Evolutionary conservation across 1,140 invertebrate species (phyloP), one percentile per base, ranked within the genome.

Genomic region (roundworm (Caenorhabditis elegans)): DNA sequence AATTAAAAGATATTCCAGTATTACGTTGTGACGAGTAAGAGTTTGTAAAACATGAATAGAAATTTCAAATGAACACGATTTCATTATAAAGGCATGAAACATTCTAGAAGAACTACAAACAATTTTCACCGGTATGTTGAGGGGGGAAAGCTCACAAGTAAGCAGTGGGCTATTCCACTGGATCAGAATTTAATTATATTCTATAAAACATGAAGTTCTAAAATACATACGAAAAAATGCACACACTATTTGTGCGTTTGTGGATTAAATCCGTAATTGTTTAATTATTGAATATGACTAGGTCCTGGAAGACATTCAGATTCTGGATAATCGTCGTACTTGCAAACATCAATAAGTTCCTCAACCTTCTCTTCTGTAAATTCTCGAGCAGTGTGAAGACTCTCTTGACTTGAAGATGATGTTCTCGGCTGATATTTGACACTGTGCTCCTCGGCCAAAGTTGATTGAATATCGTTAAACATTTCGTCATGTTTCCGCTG

Each of bases 401-500:
- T 31, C 1, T 60, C 53, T 11, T 60, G 19, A 17, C 53, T 60
- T 31, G 3, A 11, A 34, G 53, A 6, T 4, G 53, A 60, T 6
- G 53, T 31, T 3, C 26, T 34, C 13, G 26, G 28, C 19, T 60
- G 53, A 31, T 34, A 15, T 34, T 60, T 60, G 13, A 60, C 15
- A 60, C 53, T 26, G 15, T 60, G 53, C 15, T 60, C 53, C 34
- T 60, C 28, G 3, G 26, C 53, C 6, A 60, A 3, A 4, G 31
- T 60, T 3, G 28, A 26, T 34, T 60, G 53, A 34, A 60, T 60
- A 10, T 60, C 53, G 26, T 17, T 31, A 17, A 39, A 70, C 60
- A 70, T 70, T 39, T 70, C 60, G 3, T 70, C 60, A 22, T 70
- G 60, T 15, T 39, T 70, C n/a, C 60, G 31, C 43, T 70, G 60